Base-by-base conservation (phyloP, 2,797 vertebrate species). In the Coracias cyanogaster region DNA sequence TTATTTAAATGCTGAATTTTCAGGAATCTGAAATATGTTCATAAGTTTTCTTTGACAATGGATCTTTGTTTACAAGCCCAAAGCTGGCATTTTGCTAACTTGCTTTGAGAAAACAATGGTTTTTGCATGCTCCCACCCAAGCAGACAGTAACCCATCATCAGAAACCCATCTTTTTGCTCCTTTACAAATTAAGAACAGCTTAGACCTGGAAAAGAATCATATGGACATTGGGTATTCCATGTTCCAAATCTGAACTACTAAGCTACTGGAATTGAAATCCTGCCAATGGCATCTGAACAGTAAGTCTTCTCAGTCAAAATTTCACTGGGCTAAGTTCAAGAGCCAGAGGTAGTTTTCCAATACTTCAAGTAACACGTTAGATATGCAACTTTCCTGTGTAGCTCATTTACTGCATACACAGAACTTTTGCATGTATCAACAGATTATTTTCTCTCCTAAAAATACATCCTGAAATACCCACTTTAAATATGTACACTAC, bases 381-480 rank as follows among this genome's bases (percentile, higher is more conserved):
- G 60, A 49, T 10, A 51, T 7, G 17, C 90, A 96, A 80, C 64
- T 92, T 94, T 51, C 29, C 64, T 1, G 2, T 16, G n/a, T 22
- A 80, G 69, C 45, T 89, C 43, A 12, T 88, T 81, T 92, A 62
- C 54, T 64, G 17, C 58, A 48, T 31, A 71, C 28, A 33, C 19
- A 82, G 74, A 96, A 90, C 83, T 90, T 92, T 31, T 51, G 13
- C 67, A 41, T 28, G 15, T 82, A 80, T 82, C 81, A 82, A 82
- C 55, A 77, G 67, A 93, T 89, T 93, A 92, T 95, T 89, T 93
- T 80, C 71, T 66, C 64, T 92, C 74, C 88, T 90, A 94, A 95
- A 95, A 94, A 92, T 94, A 95, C 61, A 80, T 46, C 46, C 64
- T 54, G 70, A 92, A 95, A 87, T 84, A 95, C 10, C 93, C 83